Conservation (phyloP, 2,797 vertebrate genomes). For the Ptychadena robeensis region DNA sequence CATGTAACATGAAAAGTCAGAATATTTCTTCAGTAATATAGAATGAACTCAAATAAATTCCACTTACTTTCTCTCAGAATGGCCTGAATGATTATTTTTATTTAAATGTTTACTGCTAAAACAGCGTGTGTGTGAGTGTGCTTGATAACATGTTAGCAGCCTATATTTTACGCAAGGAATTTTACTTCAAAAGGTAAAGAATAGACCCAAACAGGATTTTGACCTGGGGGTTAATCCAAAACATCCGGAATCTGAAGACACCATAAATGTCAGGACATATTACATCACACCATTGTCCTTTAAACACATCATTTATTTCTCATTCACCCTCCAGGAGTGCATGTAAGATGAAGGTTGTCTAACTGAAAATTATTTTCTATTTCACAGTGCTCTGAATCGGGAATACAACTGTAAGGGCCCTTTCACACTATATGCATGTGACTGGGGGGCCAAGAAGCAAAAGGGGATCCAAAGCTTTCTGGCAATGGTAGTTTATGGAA, state of each 20-base stretch:
- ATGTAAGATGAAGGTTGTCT: background rate
- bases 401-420: background rate
- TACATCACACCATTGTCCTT: background rate
- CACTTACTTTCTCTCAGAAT: too few relatives aligned
- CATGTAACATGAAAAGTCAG: too few relatives aligned
- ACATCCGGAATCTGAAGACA: slow-evolving; percentile 2
- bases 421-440: too few relatives aligned
- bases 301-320: background rate
- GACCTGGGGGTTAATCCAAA: slow-evolving; percentile 17
- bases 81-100: too few relatives aligned
- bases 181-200: background rate
- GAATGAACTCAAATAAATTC: too few relatives aligned
- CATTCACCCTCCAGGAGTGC: background rate
- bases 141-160: too few relatives aligned
- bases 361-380: background rate
- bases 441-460: too few relatives aligned
- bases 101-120: too few relatives aligned
- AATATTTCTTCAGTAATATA: too few relatives aligned
- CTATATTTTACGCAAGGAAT: background rate
- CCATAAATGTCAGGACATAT: slow-evolving; percentile 13
- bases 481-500: too few relatives aligned
- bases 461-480: too few relatives aligned
- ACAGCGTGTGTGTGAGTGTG: too few relatives aligned
- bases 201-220: background rate
- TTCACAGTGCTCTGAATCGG: background rate